Percentiles rank a stretch among this genome's conserved stretches.
Evolutionary conservation across 2,888 invertebrate species (phyloP).

Genomic region (Syrista parreyssii): DNA sequence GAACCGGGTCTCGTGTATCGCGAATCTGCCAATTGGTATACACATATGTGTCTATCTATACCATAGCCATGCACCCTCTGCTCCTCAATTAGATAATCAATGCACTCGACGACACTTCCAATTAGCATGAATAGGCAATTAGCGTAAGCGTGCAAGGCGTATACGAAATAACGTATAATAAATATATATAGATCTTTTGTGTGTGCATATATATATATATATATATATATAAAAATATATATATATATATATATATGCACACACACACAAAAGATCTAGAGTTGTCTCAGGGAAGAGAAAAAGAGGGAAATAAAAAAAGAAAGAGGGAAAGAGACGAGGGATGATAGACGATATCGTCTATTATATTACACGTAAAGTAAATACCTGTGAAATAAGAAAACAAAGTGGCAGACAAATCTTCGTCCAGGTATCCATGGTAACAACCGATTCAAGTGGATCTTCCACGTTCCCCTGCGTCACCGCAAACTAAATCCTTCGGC

Average conservation of each 20-base stretch:
- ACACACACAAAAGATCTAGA: not conserved
- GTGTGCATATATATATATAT: too few relatives aligned
- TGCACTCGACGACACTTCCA: constrained; percentile 40
- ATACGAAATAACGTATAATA: not conserved
- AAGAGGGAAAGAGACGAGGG: constrained; percentile 19
- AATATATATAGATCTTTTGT: too few relatives aligned
- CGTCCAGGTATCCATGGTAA: not conserved
- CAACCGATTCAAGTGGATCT: not conserved
- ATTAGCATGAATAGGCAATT: constrained; percentile 37
- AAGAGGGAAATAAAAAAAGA: not conserved
- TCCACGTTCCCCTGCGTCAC: not conserved
- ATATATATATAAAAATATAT: too few relatives aligned
- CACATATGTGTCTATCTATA: not conserved
- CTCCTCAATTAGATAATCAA: constrained; percentile 44
- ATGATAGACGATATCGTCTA: not conserved
- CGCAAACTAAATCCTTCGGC: not conserved
- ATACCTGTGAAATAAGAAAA: not conserved
- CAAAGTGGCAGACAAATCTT: not conserved
- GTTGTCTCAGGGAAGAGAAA: constrained; percentile 4
- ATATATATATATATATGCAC: too few relatives aligned
- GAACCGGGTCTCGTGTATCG: not conserved
- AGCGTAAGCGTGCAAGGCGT: constrained; percentile 23
- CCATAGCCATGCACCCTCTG: not conserved
- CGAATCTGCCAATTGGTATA: not conserved
- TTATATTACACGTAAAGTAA: too few relatives aligned